A percentile compares a stretch with the other conserved stretches of the same genome.
Evolutionary conservation across 1,140 invertebrate genomes (phyloP).

Genomic region (Atopsyche davidsoni): DNA sequence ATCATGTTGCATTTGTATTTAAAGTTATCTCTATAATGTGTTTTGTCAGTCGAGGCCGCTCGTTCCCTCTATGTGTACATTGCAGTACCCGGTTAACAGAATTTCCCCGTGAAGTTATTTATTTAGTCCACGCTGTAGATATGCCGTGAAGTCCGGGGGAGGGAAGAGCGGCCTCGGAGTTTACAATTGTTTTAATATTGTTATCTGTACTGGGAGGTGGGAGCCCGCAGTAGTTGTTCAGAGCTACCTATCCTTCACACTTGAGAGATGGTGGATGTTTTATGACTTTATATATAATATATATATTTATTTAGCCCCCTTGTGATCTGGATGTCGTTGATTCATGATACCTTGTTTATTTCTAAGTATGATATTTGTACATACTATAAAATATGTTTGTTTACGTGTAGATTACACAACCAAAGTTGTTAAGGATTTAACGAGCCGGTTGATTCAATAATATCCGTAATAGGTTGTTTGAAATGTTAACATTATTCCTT

Average conservation of each 20-base stretch:
- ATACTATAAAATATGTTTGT: slow-evolving; percentile 29
- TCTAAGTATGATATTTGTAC: slow-evolving; percentile 28
- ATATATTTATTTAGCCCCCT: slow-evolving; percentile 27
- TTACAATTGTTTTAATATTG: slow-evolving; percentile 4
- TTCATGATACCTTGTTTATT: slow-evolving; percentile 24
- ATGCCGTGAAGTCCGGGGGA: no score
- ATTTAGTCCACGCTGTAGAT: no score
- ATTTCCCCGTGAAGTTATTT: no score
- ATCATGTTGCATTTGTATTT: slow-evolving; percentile 25
- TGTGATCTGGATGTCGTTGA: slow-evolving; percentile 28
- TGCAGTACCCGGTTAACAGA: no score
- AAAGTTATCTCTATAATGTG: slow-evolving; percentile 18
- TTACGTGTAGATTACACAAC: slow-evolving; percentile 30
- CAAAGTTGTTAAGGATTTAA: slow-evolving; percentile 30
- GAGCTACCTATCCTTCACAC: no score
- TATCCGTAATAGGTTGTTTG: slow-evolving; percentile 31
- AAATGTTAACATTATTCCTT: slow-evolving; percentile 31
- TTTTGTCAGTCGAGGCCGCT: no score
- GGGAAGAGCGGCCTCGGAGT: no score
- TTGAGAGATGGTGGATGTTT: no score
- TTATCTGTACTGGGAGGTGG: no score
- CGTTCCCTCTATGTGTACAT: neutral
- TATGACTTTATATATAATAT: no score
- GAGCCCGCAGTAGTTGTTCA: no score
- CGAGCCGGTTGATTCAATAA: slow-evolving; percentile 30